Evolutionary conservation across 1,140 invertebrate species (phyloP).

Genomic region (Panonychus citri): DNA sequence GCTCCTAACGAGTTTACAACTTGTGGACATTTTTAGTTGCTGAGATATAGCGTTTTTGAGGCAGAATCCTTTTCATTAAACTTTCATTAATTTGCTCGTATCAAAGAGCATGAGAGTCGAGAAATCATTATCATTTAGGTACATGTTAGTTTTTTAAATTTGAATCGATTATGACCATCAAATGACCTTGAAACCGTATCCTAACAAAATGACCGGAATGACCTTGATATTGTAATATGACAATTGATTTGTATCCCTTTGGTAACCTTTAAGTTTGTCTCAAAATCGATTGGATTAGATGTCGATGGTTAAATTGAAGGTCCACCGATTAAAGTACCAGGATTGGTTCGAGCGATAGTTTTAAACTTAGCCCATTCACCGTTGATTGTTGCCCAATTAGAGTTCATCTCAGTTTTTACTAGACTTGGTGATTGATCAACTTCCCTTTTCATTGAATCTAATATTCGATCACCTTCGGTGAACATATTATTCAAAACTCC

Average conservation of each 20-base stretch:
- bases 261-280: constrained; percentile 12
- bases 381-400: neutral
- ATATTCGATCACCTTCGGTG: constrained; percentile 5
- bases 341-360: neutral
- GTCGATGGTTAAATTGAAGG: neutral
- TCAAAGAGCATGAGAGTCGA: too few species aligned
- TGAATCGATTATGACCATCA: too few species aligned
- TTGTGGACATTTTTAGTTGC: too few species aligned
- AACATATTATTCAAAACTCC: constrained; percentile 2
- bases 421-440: neutral
- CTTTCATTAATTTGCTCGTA: too few species aligned
- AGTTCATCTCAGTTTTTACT: constrained; percentile 1
- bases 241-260: constrained; percentile 31
- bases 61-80: too few species aligned
- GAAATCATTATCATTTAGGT: too few species aligned
- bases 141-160: too few species aligned
- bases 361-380: constrained; percentile 6
- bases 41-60: too few species aligned
- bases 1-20: too few species aligned
- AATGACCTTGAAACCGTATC: too few species aligned
- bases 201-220: too few species aligned
- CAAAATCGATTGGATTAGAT: neutral
- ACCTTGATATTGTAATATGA: too few species aligned
- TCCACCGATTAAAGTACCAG: neutral
- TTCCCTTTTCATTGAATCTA: constrained; percentile 1